Percentiles rank a stretch among this genome's conserved stretches.
Evolutionary conservation across 1,140 invertebrate genomes (phyloP).

Genomic region (Drosophila truncata): DNA sequence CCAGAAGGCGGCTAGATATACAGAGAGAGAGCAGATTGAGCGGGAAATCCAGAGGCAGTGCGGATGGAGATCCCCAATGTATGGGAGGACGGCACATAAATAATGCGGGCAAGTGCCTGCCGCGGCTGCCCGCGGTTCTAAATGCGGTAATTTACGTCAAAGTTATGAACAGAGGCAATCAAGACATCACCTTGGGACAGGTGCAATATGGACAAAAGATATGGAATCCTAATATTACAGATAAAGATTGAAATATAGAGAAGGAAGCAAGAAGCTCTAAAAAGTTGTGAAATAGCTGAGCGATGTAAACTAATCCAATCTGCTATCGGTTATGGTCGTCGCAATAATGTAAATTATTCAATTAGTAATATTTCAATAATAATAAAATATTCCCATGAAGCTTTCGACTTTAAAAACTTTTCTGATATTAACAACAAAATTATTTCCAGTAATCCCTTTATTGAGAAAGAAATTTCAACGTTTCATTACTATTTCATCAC

Average conservation of each 20-base stretch:
- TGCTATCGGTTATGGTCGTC: neutral
- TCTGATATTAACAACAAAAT: too few relatives aligned
- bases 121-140: slow-evolving; percentile 27
- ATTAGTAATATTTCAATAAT: too few relatives aligned
- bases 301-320: neutral
- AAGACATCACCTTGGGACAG: slow-evolving; percentile 26
- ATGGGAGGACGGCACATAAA: slow-evolving; percentile 10
- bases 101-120: slow-evolving; percentile 27
- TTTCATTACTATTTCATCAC: too few relatives aligned
- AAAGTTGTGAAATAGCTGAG: neutral
- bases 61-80: neutral
- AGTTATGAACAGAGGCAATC: slow-evolving; percentile 41
- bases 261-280: neutral
- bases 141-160: slow-evolving; percentile 41
- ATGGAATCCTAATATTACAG: neutral
- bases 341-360: neutral
- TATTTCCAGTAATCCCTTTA: neutral
- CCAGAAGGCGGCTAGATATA: neutral
- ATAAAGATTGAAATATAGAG: too few relatives aligned
- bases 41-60: slow-evolving; percentile 9
- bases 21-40: slow-evolving; percentile 13
- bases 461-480: too few relatives aligned
- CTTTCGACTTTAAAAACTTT: neutral
- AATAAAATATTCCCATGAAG: neutral
- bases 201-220: slow-evolving; percentile 16